These are phyloP conservation scores for Vireo griseus DNA, from an alignment of 2,797 vertebrate genomes.

Conservation along the genomic window DNA sequence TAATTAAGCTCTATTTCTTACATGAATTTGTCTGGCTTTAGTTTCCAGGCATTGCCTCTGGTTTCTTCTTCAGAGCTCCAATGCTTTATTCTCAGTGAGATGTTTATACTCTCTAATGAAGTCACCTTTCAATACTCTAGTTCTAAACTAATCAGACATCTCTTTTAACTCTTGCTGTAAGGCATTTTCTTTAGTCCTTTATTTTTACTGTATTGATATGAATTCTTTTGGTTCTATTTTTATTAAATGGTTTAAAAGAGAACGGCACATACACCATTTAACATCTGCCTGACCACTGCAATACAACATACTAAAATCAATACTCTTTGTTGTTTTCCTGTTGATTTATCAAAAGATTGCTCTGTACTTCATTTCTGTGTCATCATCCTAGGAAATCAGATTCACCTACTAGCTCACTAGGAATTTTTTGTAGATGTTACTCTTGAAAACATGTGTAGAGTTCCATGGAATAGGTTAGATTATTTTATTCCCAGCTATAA, in stretches of 20 bases:
- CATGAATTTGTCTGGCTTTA: slow-evolving; percentile 16
- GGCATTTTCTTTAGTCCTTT: background rate
- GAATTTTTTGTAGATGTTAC: background rate
- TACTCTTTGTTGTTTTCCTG: background rate
- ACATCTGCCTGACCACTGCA: background rate
- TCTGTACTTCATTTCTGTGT: background rate
- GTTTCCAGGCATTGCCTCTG: slow-evolving; percentile 29
- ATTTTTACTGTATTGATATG: background rate
- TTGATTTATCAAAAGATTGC: background rate
- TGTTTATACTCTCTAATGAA: slow-evolving; percentile 28
- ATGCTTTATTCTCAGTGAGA: background rate
- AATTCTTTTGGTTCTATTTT: background rate
- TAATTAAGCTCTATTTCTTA: slow-evolving; percentile 23
- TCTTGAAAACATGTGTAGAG: background rate
- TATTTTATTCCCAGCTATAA: background rate
- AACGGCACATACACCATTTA: background rate
- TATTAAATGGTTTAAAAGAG: background rate
- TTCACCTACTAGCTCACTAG: background rate
- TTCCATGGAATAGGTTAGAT: background rate
- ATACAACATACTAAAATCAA: background rate
- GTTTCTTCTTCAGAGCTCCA: slow-evolving; percentile 5
- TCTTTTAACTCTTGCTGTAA: background rate
- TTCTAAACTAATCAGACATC: slow-evolving; percentile 15
- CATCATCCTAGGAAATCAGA: background rate
- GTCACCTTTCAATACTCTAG: slow-evolving; percentile 18